Conservation (phyloP, 2,888 invertebrate species). For the Rutpela maculata region DNA sequence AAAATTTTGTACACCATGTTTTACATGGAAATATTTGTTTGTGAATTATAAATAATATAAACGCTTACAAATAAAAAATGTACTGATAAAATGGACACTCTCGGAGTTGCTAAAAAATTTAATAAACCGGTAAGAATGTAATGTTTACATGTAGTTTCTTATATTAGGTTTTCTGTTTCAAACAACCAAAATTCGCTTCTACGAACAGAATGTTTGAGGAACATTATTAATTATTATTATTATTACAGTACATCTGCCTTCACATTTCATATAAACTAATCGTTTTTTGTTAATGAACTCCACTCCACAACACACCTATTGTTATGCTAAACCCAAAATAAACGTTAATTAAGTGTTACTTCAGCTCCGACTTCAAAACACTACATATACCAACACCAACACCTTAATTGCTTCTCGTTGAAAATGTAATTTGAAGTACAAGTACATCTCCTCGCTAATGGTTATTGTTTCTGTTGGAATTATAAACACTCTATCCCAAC, state of each 20-base stretch:
- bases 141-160: too few species aligned
- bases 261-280: not conserved
- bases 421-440: constrained; percentile 18
- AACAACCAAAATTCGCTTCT: too few species aligned
- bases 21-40: too few species aligned
- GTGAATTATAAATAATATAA: too few species aligned
- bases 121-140: too few species aligned
- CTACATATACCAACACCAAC: constrained; percentile 13
- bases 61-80: too few species aligned
- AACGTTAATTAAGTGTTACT: constrained; percentile 11
- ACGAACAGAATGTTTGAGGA: not conserved
- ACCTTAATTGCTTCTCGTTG: constrained; percentile 23
- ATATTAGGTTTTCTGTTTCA: too few species aligned
- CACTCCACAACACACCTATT: not conserved
- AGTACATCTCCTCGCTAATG: constrained; percentile 22
- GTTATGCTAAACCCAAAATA: constrained; percentile 20
- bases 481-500: constrained; percentile 5
- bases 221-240: not conserved
- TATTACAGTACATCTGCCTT: not conserved
- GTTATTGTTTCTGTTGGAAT: constrained; percentile 32
- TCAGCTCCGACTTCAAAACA: not conserved
- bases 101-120: too few species aligned
- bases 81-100: too few species aligned
- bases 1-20: too few species aligned
- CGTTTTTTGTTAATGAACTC: not conserved